Evolutionary conservation across 2,888 invertebrate species (phyloP), one percentile per base, ranked within the genome.

Genomic region (Xanthia togata): DNA sequence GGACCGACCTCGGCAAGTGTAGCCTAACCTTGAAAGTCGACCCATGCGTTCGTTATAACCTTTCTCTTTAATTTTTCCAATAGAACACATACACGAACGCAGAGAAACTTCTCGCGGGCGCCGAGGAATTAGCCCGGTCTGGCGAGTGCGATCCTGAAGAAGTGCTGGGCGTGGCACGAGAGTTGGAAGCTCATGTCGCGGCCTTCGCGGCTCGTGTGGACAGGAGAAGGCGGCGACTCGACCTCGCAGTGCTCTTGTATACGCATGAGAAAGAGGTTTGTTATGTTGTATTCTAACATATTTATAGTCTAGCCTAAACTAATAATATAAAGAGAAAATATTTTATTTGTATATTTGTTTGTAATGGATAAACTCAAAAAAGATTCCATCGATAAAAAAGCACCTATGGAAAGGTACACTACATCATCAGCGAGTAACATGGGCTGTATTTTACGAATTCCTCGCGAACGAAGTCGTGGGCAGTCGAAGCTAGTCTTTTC

Each of bases 81-180:
- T 97, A 99, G 98, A 99, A 99, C 93, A 99, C 99, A 4, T 99
- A 99, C 92, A 99, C 99, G 77, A 99, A 99, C 97, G 99, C 99
- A 0, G 99, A 99, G 93, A 99, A 99, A 95, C 96, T 99, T 64
- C 97, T 99, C 69, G 98, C 99, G 0, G 99, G 99, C 0, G 99
- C 99, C 0, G 99, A 99, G 91, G 99, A 99, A 94, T 95, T 99
- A 87, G 99, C 99, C 0, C 98, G 98, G 81, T 99, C 99, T 0
- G 99, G 99, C 41, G 99, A 99, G 95, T 99, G 99, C 90, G 99
- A 99, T 92, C 98, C 99, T 0, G 99, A 99, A 92, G 99, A 99
- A 93, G 99, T 99, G 90, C 98, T 99, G 92, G 98, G 98, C 17
- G 99, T 99, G 74, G 99, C 99, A 31, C 98, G 98, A 78, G 99